phyloP scores from a whole-genome alignment of 2,113 vertebrate species.

The Lycaon pictus region DNA sequence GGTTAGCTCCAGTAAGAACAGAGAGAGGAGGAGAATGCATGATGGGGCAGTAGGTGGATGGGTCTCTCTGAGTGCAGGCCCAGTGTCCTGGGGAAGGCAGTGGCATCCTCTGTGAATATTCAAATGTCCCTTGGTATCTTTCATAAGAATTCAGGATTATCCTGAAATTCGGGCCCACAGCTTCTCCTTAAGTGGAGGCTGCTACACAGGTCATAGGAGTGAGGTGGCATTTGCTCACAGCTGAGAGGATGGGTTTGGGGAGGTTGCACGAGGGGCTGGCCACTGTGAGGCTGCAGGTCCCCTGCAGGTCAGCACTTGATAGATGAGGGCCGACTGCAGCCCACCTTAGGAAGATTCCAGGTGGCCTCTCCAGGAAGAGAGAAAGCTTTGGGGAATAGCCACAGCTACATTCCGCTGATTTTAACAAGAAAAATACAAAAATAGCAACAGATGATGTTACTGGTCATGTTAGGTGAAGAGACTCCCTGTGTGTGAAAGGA shows the following conservation, averaged over 20 bases:
- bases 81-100: not conserved
- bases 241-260: rapidly evolving
- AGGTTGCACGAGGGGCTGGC: too few relatives aligned
- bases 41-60: rapidly evolving
- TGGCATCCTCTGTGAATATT: too few relatives aligned
- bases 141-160: not conserved
- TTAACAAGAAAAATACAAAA: not conserved
- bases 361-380: not conserved
- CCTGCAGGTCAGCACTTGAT: too few relatives aligned
- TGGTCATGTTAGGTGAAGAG: not conserved
- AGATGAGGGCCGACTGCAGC: not conserved
- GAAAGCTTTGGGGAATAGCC: not conserved
- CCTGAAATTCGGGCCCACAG: not conserved
- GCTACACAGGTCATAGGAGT: rapidly evolving
- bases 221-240: rapidly evolving
- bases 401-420: not conserved
- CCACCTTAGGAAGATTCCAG: not conserved
- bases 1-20: not conserved
- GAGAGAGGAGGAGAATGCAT: not conserved
- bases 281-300: not conserved
- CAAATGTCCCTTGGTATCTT: not conserved
- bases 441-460: not conserved
- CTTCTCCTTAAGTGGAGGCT: not conserved
- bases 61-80: too few relatives aligned
- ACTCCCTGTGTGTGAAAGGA: not conserved